Percentiles rank a stretch among this genome's conserved stretches.
These are phyloP conservation scores for Drosophila paucipuncta DNA, from an alignment of 2,888 invertebrate genomes.

Conservation along the genomic window DNA sequence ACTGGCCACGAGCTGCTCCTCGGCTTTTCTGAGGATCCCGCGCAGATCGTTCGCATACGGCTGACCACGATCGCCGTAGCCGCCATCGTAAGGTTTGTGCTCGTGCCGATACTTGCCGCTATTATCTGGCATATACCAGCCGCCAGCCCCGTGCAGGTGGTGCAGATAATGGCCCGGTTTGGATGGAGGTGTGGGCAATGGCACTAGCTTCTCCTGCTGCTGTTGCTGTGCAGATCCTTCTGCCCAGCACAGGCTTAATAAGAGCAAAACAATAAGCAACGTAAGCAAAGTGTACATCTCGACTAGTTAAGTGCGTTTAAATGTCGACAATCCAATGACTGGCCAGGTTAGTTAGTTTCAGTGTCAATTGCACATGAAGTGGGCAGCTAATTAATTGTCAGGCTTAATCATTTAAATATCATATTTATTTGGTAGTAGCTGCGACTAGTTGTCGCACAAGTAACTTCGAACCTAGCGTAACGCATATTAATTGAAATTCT, in stretches of 20 bases:
- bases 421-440: constrained; percentile 43
- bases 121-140: constrained; percentile 87
- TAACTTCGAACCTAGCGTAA: constrained; percentile 13
- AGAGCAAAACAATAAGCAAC: constrained; percentile 29
- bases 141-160: constrained; percentile 82
- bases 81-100: constrained; percentile 86
- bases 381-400: constrained; percentile 48
- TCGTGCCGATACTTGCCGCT: constrained; percentile 87
- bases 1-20: constrained; percentile 56
- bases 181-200: constrained; percentile 20
- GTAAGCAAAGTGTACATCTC: constrained; percentile 57
- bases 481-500: constrained; percentile 53
- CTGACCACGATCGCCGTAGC: constrained; percentile 86
- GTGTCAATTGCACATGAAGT: constrained; percentile 12
- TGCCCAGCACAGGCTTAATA: constrained; percentile 9
- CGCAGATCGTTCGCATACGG: constrained; percentile 79
- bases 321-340: constrained; percentile 32
- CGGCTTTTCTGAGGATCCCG: constrained; percentile 55
- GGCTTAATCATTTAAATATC: constrained; percentile 51
- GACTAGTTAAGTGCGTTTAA: constrained; percentile 60
- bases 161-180: constrained; percentile 76
- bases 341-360: constrained; percentile 66
- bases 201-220: neutral
- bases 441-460: constrained; percentile 15
- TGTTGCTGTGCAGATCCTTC: constrained; percentile 14